Percentiles rank a stretch among this genome's conserved stretches.
These are phyloP conservation scores for Nudaria mundana DNA, from an alignment of 2,888 invertebrate genomes.

Conservation along the genomic window DNA sequence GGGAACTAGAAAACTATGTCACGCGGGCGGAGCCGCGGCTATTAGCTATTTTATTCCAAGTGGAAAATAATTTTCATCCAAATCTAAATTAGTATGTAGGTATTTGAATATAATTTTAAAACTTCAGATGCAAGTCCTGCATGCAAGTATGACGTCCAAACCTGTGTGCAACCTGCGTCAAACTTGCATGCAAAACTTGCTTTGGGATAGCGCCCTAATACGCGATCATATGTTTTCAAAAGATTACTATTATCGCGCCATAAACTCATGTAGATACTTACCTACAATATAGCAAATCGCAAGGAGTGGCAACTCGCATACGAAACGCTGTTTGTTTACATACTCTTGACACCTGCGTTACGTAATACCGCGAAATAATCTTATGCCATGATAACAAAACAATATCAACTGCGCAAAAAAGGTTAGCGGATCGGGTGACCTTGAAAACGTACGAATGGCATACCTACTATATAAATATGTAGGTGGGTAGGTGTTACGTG, in stretches of 20 bases:
- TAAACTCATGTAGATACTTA: slow-evolving; percentile 1
- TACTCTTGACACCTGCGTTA: slow-evolving; percentile 11
- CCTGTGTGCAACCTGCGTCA: no score
- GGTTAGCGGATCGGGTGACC: slow-evolving; percentile 41
- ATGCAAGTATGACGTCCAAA: no score
- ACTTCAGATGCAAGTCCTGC: no score
- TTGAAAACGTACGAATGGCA: slow-evolving; percentile 38
- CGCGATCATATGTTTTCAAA: slow-evolving; percentile 15
- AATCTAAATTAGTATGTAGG: no score
- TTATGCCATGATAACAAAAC: background rate
- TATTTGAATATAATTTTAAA: no score
- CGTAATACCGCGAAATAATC: slow-evolving; percentile 5
- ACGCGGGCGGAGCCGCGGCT: no score
- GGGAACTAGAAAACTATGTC: no score
- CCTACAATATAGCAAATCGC: slow-evolving; percentile 49
- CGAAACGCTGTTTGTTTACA: slow-evolving; percentile 75
- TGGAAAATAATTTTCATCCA: no score
- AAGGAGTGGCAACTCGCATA: no score
- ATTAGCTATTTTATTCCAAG: no score
- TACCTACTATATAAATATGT: slow-evolving; percentile 22
- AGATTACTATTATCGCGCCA: slow-evolving; percentile 17
- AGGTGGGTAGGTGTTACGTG: slow-evolving; percentile 25
- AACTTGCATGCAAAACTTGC: no score
- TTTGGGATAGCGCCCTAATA: no score
- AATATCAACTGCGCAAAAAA: slow-evolving; percentile 29